Evolutionary conservation across 1,140 invertebrate species (phyloP), one percentile per base, ranked within the genome.

Genomic region (Rhagoletis zephyria): DNA sequence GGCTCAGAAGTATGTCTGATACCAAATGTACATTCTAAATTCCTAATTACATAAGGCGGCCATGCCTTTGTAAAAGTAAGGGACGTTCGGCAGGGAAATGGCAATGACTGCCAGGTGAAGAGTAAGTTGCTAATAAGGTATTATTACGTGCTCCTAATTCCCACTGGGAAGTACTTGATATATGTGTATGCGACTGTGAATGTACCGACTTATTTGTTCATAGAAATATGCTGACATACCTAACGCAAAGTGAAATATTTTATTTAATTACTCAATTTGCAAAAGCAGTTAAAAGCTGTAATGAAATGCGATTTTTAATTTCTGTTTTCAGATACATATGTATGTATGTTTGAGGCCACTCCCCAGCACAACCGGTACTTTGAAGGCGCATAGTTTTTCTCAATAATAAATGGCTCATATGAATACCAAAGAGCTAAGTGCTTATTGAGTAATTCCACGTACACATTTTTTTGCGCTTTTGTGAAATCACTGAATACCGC

Each of bases 241-340:
- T 56, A 56, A 7, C 51, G 51, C 51, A 56, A 56, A 56, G 51
- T 10, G 51, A 1, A 56, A 10, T 56, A 30, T 10, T 81, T 81
- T 30, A 81, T 81, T 56, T 81, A 81, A 81, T 81, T 81, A 81
- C 74, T 81, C 74, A 81, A 81, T 81, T 81, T 19, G 45, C 74
- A 51, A 56, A 14, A 59, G 74, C 74, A 81, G 48, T 81, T 56
- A 56, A 81, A 81, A 81, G 48, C 48, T 56, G 16, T 81, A 81
- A 81, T 81, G 74, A 81, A 81, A 81, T 42, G 74, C 30, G 74
- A 81, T 30, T n/a, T 45, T 56, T 81, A 56, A 81, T 81, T 19
- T 56, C 45, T 30, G 1, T 12, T 56, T n/a, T 42, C 2, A 81
- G n/a, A 51, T 30, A 30, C 1, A 30, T 30, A 30, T 30, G 30